Evolutionary conservation across 2,888 invertebrate genomes (phyloP).

Genomic region (Neria commutata): DNA sequence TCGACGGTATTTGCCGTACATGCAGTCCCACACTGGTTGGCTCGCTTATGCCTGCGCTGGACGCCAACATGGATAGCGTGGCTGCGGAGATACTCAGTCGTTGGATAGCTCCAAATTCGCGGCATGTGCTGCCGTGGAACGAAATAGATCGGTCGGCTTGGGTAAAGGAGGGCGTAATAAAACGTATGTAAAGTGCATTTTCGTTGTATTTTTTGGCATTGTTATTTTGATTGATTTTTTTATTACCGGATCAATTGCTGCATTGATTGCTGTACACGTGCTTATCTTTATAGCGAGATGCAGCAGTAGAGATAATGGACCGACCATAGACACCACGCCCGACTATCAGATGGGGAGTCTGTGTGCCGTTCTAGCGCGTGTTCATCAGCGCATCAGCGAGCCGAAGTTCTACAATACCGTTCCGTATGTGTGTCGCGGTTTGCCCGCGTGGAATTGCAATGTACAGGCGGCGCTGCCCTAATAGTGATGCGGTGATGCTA

Average conservation of each 20-base stretch:
- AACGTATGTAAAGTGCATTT: constrained; percentile 37
- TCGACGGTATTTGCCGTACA: too few relatives aligned
- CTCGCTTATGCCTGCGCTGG: constrained; percentile 64
- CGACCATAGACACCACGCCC: constrained; percentile 14
- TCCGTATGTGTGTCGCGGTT: constrained; percentile 51
- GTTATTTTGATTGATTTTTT: constrained; percentile 8
- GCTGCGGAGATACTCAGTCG: constrained; percentile 63
- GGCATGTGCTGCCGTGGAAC: constrained; percentile 61
- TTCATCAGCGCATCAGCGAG: constrained; percentile 47
- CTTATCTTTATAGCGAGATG: too few relatives aligned
- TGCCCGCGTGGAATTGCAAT: constrained; percentile 51
- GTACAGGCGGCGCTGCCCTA: constrained; percentile 22
- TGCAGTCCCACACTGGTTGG: constrained; percentile 65
- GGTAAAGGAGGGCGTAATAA: constrained; percentile 55
- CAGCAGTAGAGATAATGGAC: too few relatives aligned
- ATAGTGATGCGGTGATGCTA: too few relatives aligned
- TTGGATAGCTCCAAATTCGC: constrained; percentile 60
- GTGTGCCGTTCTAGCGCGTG: constrained; percentile 40
- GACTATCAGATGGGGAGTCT: constrained; percentile 49
- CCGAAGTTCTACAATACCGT: constrained; percentile 46
- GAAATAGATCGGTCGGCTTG: constrained; percentile 61
- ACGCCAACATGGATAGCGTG: constrained; percentile 63
- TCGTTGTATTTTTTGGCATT: neutral
- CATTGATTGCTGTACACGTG: too few relatives aligned
- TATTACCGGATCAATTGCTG: neutral